Base-by-base conservation (phyloP, 2,113 vertebrate genomes). In the Uropsilus gracilis region DNA sequence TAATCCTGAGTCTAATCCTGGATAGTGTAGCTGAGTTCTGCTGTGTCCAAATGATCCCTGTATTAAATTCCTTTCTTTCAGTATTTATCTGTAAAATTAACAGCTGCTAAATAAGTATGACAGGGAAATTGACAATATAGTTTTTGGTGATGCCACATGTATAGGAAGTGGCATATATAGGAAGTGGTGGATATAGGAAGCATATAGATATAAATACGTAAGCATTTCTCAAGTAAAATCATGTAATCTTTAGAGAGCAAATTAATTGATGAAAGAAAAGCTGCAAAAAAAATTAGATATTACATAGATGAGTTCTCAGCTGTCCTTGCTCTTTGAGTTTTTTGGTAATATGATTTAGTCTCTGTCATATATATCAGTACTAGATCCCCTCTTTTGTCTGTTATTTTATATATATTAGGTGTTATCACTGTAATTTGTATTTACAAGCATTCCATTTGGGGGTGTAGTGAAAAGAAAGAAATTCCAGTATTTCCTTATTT, bases 21-120 rank as follows among this genome's bases (percentile, higher is more conserved):
- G 57, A 14, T 81, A 18, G 32, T 50, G 34, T 61, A 28, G 32
- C 17, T 68, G 66, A 32, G 30, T 75, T 90, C 59, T 86, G 5
- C 71, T 89, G 63, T 83, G 48, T 71, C n/a, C 57, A 89, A 76
- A 73, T 83, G 80, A 84, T 8, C 6, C 13, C 32, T 63, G 42
- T 64, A 63, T 90, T 94, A 68, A 69, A 73, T 89, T 86, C 6
- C 13, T 37, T 72, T 68, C 57, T 83, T 90, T 80, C 22, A 81
- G 30, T 82, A 61, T 90, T 83, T 95, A 28, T 92, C 92, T 92
- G 68, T 88, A 69, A 90, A 92, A 46, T 93, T 94, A 95, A 63
- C 30, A 61, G n/a, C 88, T 64, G n/a, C 76, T 83, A 75, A 50
- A n/a, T 95, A 89, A 71, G 14, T 87, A 80, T 69, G 34, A 69